These are phyloP conservation scores for Sminthurinus aureus DNA, from an alignment of 2,888 invertebrate species.

Conservation along the genomic window DNA sequence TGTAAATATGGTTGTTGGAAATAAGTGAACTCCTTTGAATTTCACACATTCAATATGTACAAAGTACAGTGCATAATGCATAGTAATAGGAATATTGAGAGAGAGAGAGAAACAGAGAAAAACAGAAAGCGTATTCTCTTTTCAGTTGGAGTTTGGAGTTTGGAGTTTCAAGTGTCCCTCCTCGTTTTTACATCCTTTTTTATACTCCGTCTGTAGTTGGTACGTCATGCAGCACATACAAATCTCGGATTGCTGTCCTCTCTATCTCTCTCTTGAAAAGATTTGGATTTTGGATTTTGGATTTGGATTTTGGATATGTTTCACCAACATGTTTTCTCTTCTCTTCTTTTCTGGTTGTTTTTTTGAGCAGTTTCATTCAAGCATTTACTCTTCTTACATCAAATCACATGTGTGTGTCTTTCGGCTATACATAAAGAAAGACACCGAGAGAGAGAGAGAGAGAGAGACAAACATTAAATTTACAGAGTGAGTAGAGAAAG, in stretches of 20 bases:
- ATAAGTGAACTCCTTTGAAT: neutral
- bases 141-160: neutral
- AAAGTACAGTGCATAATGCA: no score
- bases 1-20: neutral
- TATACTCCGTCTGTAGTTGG: neutral
- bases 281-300: neutral
- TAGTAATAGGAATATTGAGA: no score
- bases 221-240: slow-evolving; percentile 5
- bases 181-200: neutral
- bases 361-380: slow-evolving; percentile 12
- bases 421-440: neutral
- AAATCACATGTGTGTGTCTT: neutral
- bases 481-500: neutral
- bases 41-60: no score
- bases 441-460: neutral
- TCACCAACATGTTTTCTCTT: slow-evolving; percentile 21
- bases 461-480: no score
- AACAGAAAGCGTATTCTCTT: no score
- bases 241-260: slow-evolving; percentile 4
- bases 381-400: slow-evolving; percentile 5
- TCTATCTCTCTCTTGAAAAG: neutral
- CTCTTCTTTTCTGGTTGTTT: slow-evolving; percentile 12
- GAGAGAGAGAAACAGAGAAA: no score
- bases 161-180: neutral
- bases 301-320: neutral